Evolutionary conservation across 2,888 invertebrate genomes (phyloP), one percentile per base, ranked within the genome.

Genomic region (Trimorus sp.): DNA sequence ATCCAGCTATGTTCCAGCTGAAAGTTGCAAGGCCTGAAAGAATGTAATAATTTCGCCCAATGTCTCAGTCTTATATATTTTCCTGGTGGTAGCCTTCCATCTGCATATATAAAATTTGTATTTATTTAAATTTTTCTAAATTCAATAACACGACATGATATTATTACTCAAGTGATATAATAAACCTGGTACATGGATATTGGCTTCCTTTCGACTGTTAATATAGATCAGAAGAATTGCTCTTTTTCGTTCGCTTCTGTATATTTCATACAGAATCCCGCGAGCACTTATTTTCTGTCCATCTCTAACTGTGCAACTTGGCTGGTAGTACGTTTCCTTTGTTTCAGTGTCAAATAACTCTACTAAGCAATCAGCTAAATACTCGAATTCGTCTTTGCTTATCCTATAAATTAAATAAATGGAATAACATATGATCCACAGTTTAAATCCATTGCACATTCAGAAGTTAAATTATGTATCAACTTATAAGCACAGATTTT

Each of bases 241-340:
- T 42, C 37, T 9, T 68, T 68, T 68, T 56, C 68, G 42, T 48
- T 68, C 56, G 9, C 26, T 42, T 54, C 68, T 45, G 58, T 68
- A 68, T 14, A 56, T 16, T 16, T 68, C 68, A 36, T 68, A 68
- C 68, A 68, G 26, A n/a, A 68, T 48, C 26, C 68, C 68, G 56
- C 26, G 36, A 56, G 26, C 26, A 26, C 26, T 26, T 26, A 26
- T 26, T 68, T 58, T 9, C 12, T 40, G 5, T 15, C 37, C 48
- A n/a, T 14, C 9, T 36, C 7, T 45, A 8, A 16, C n/a, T n/a
- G 36, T 14, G 36, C n/a, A 56, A 53, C 38, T 38, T 7, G 37
- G 48, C 48, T 56, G 58, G 15, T 58, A 68, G 54, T 68, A 68
- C 11, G 45, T 5, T 48, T 56, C 56, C 14, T 68, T 68, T 58